Base-by-base conservation (phyloP, 2,113 vertebrate genomes). In the Nyctibius bracteatus region DNA sequence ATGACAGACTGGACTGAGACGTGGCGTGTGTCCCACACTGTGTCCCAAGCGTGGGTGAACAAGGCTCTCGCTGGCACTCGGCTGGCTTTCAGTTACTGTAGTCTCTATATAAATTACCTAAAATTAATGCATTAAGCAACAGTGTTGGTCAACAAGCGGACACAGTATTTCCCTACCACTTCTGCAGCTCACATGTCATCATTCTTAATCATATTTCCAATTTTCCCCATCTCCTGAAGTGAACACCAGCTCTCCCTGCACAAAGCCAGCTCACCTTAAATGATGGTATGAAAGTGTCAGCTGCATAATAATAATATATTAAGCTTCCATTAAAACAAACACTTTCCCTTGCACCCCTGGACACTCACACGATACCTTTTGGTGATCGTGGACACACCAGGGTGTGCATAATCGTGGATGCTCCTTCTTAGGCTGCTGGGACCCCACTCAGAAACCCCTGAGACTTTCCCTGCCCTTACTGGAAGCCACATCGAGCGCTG, bases 131-230 rank as follows among this genome's bases (percentile, higher is more conserved):
- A 3, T 62, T 33, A 16, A 41, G 8, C 1, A 2, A 15, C 24
- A n/a, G 30, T 1, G 1, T 25, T 24, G 14, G 28, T 49, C 70
- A 39, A 31, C 8, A 33, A 12, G n/a, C 6, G 4, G 70, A 18
- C 62, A 5, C 20, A 2, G 30, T 10, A 12, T 35, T 35, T 23
- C 55, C 9, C 41, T 20, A 4, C 28, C 21, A 3, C n/a, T 39
- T 41, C 33, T 35, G 49, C 72, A n/a, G 25, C 12, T 75, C 30
- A 31, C 46, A 9, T 3, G 5, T n/a, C 21, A 9, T 14, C 4
- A 0, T 16, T 57, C 24, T 41, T 31, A 35, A 43, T 8, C 5
- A 0, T 14, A 9, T n/a, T 57, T 13, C 51, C 20, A 20, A 8
- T 54, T 43, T 43, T 49, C 33, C 43, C 19, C 17, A 23, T 24